Evolutionary conservation across 2,888 invertebrate genomes (phyloP), one percentile per base, ranked within the genome.

Genomic region (Netelia inedita): DNA sequence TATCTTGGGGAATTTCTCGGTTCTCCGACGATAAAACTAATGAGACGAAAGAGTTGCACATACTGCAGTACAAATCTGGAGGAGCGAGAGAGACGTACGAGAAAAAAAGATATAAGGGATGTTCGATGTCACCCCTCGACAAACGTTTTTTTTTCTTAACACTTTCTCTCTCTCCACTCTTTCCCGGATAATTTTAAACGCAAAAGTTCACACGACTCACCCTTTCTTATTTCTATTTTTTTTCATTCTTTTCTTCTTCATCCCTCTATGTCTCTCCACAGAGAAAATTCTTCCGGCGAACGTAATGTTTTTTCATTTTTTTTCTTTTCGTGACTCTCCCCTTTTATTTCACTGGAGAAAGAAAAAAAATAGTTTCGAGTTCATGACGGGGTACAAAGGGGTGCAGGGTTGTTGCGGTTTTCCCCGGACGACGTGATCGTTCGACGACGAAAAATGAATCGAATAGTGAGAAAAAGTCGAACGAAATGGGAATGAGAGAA

Each of bases 41-140:
- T 85, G 82, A 85, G 79, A 65, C 82, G 82, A 85, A 82, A 85
- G 85, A 85, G 82, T 85, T 82, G 50, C 53, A 71, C 53, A 16
- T 55, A 19, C 14, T 16, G 71, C 10, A 28, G 43, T 28, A 46
- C 46, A 28, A 68, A 21, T 6, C n/a, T 1, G 41, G 71, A 71
- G 55, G 53, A 16, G 16, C 16, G 53, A 14, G 28, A 35, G 41
- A 43, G 63, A 79, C 61, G 28, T 10, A 8, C 19, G 53, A 63
- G 57, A 35, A 63, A 73, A 82, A 74, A 73, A 68, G 61, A 57
- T 66, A 1, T 61, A 14, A 14, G 8, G 21, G 74, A 78, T 43
- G 59, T 28, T 74, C 63, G n/a, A 14, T 35, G 57, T 73, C 72
- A 61, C 82, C 78, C 85, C 53, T 76, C 28, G 28, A 46, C 9